These are phyloP conservation scores for Melanerpes aurifrons DNA, from an alignment of 2,113 vertebrate species.

Conservation along the genomic window DNA sequence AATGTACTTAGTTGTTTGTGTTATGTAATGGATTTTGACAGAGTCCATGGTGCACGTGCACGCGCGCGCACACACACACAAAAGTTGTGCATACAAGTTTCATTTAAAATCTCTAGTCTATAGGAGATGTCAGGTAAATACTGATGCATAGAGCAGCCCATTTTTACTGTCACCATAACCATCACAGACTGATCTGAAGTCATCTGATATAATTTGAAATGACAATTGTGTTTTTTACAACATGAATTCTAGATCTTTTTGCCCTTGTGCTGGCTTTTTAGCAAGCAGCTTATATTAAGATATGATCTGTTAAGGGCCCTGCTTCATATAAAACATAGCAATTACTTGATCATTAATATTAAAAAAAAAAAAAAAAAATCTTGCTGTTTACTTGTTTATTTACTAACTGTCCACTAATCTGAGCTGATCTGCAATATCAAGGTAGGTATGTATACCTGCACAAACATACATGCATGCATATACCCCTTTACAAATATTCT, in stretches of 20 bases:
- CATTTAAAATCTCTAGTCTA: neutral
- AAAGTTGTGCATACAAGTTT: neutral
- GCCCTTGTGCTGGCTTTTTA: neutral
- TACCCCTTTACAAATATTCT: neutral
- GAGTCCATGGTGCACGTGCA: neutral
- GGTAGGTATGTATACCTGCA: neutral
- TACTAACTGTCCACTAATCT: neutral
- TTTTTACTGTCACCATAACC: neutral
- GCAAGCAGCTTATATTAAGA: neutral
- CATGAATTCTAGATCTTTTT: neutral
- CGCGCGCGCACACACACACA: neutral
- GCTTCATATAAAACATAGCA: neutral
- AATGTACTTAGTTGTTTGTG: neutral
- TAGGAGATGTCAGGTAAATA: neutral
- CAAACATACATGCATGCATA: neutral
- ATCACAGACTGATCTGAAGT: neutral
- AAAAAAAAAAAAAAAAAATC: neutral
- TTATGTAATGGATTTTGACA: neutral
- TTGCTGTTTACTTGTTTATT: neutral
- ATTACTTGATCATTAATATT: neutral
- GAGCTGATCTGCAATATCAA: neutral
- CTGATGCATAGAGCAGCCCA: neutral
- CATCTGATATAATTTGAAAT: neutral
- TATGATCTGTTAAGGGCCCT: neutral
- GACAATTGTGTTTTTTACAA: neutral